Evolutionary conservation across 2,113 vertebrate genomes (phyloP), one percentile per base, ranked within the genome.

Genomic region (Cariama cristata): DNA sequence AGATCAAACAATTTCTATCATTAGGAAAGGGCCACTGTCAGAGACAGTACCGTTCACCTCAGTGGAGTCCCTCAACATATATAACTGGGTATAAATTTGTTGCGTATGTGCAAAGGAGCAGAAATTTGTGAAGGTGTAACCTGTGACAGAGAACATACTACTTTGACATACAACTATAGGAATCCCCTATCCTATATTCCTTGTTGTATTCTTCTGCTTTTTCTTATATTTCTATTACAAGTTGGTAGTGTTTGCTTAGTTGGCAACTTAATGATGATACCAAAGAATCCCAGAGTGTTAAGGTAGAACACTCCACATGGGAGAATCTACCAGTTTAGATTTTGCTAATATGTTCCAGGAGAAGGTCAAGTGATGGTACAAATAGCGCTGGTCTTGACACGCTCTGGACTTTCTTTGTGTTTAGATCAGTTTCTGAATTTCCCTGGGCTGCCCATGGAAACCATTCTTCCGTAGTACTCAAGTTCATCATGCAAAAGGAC

Each of bases 361-460:
- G 64, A 38, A 83, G 28, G 38, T 50, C 59, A 88, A 79, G 24
- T 23, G n/a, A 7, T 79, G 49, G 17, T 67, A 45, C 67, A 69
- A 82, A 79, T 60, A 0, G 0, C 33, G 45, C 10, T 35, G 32
- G 38, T 73, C 92, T 93, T 62, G 50, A 62, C 32, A 86, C 33
- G 4, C 14, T 64, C 47, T 53, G 44, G 35, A 26, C 18, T 45
- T 81, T 5, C 47, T 68, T 62, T 45, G 32, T 66, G 50, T 86
- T 77, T 93, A 62, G n/a, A 68, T 67, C 26, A 52, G n/a, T 66
- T 86, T 81, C 66, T 76, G n/a, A 89, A 85, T 87, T 96, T 94
- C 53, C 28, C 40, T 92, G n/a, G 67, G 64, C 63, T 95, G 47
- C 73, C 58, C 1, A 0, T 64, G 75, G 67, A 88, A 79, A 68